Evolutionary conservation across 2,888 invertebrate species (phyloP).

Genomic region (Deilephila porcellus): DNA sequence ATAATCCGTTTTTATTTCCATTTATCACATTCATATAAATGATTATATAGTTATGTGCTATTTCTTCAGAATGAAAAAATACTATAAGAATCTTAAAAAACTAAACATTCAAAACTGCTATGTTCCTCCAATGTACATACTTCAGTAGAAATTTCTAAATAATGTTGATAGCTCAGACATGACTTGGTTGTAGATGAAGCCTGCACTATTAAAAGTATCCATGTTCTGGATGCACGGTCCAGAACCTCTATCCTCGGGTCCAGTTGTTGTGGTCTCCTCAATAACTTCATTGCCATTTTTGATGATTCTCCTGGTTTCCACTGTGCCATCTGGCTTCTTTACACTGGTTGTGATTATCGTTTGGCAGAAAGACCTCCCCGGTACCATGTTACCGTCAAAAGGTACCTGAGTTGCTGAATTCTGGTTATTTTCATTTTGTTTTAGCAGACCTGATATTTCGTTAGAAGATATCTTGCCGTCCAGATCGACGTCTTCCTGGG

Average conservation of each 20-base stretch:
- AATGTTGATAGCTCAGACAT: constrained; percentile 66
- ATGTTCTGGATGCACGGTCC: constrained; percentile 49
- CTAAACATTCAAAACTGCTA: constrained; percentile 25
- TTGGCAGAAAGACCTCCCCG: constrained; percentile 70
- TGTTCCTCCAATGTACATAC: background rate
- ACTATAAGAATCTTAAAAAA: constrained; percentile 26
- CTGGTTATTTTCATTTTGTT: constrained; percentile 59
- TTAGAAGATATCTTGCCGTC: constrained; percentile 77
- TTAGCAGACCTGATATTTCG: constrained; percentile 73
- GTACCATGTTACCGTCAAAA: constrained; percentile 65
- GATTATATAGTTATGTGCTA: background rate
- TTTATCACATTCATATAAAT: constrained; percentile 10
- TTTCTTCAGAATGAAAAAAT: constrained; percentile 9
- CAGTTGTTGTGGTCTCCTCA: constrained; percentile 67
- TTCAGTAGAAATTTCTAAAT: constrained; percentile 69
- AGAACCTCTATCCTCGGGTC: constrained; percentile 49
- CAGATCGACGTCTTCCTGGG: constrained; percentile 67
- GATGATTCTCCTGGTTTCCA: constrained; percentile 73
- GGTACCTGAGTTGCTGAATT: constrained; percentile 44
- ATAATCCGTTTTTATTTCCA: constrained; percentile 5
- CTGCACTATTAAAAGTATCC: constrained; percentile 55
- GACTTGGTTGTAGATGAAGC: constrained; percentile 54
- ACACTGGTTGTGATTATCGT: constrained; percentile 78
- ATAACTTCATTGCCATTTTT: constrained; percentile 74
- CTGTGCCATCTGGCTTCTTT: constrained; percentile 72